These are phyloP conservation scores for Microcaecilia unicolor DNA, from an alignment of 2,797 vertebrate species.

Conservation along the genomic window DNA sequence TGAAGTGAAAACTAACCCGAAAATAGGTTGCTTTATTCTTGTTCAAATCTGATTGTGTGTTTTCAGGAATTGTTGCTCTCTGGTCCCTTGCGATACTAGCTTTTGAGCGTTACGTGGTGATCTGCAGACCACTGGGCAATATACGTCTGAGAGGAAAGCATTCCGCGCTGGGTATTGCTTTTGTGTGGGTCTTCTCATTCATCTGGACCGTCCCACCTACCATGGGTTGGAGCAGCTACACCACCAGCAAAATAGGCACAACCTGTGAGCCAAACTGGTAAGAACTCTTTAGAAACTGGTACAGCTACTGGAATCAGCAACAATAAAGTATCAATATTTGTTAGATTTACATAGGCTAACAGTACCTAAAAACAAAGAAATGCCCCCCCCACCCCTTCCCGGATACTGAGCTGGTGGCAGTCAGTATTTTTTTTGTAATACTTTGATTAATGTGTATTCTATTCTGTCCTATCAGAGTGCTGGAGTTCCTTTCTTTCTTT, in stretches of 20 bases:
- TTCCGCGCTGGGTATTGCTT: slow-evolving; percentile 65
- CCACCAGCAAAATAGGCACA: slow-evolving; percentile 82
- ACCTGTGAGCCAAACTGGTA: slow-evolving; percentile 91
- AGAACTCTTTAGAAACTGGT: slow-evolving; percentile 43
- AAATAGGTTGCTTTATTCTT: fast-evolving
- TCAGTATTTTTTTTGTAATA: too few species aligned
- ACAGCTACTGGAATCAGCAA: too few species aligned
- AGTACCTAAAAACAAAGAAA: too few species aligned
- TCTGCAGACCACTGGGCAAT: slow-evolving; percentile 71
- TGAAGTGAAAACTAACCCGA: too few species aligned
- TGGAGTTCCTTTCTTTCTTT: too few species aligned
- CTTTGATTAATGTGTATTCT: too few species aligned
- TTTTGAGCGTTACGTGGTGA: slow-evolving; percentile 74
- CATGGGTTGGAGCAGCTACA: slow-evolving; percentile 85
- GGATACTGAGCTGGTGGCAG: too few species aligned
- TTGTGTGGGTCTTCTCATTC: slow-evolving; percentile 82
- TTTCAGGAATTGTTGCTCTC: slow-evolving; percentile 74
- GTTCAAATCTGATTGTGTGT: neutral
- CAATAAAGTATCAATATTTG: too few species aligned
- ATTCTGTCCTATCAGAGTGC: too few species aligned
- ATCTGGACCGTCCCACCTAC: slow-evolving; percentile 80
- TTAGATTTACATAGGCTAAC: too few species aligned
- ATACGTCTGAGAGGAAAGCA: slow-evolving; percentile 57
- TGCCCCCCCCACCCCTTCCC: too few species aligned
- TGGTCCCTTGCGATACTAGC: slow-evolving; percentile 85